Evolutionary conservation across 2,888 invertebrate species (phyloP).

Genomic region (Erebia epiphron): DNA sequence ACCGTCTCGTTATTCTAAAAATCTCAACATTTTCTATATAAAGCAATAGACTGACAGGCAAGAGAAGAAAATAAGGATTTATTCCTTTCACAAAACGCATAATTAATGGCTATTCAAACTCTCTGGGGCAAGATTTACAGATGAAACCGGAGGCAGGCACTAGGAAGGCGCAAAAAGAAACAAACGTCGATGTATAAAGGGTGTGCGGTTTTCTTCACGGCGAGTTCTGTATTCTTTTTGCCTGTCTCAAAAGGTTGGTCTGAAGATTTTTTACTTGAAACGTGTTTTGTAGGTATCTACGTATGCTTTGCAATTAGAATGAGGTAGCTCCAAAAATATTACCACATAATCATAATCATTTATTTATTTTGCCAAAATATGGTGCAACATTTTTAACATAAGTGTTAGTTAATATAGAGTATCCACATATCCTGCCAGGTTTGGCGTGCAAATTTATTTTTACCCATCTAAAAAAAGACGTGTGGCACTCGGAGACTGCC

Average conservation of each 20-base stretch:
- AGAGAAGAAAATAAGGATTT: slow-evolving; percentile 42
- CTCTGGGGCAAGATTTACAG: slow-evolving; percentile 40
- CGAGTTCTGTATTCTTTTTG: slow-evolving; percentile 30
- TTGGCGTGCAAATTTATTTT: too few relatives aligned
- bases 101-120: slow-evolving; percentile 44
- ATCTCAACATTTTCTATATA: slow-evolving; percentile 37
- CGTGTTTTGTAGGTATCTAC: neutral
- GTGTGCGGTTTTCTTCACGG: slow-evolving; percentile 31
- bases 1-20: slow-evolving; percentile 35
- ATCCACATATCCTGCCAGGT: too few relatives aligned
- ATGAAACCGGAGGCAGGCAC: slow-evolving; percentile 42
- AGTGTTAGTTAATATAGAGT: too few relatives aligned
- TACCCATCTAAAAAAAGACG: too few relatives aligned
- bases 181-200: slow-evolving; percentile 31
- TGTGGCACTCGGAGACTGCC: too few relatives aligned
- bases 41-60: slow-evolving; percentile 42
- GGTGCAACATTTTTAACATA: too few relatives aligned
- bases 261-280: slow-evolving; percentile 17
- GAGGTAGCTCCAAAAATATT: neutral
- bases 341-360: too few relatives aligned
- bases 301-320: neutral
- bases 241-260: slow-evolving; percentile 16
- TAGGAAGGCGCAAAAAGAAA: slow-evolving; percentile 38
- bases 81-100: slow-evolving; percentile 44
- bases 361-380: too few relatives aligned